phyloP scores from a whole-genome alignment of 1,140 invertebrate species.

The Eurosta solidaginis region DNA sequence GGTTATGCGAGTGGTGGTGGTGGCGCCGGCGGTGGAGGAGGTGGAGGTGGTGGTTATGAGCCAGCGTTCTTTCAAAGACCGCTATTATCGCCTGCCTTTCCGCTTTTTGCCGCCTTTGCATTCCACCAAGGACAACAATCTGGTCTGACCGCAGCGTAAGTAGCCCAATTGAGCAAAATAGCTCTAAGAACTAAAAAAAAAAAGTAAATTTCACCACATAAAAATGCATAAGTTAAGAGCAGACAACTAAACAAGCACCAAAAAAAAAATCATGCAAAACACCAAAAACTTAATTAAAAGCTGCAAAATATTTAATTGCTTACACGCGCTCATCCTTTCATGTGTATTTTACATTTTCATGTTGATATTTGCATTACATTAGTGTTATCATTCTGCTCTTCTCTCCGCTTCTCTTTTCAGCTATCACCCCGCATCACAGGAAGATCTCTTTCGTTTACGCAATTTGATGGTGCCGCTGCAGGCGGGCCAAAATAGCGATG shows the following conservation, averaged over 20 bases:
- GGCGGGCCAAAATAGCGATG: constrained; percentile 45
- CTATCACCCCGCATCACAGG: constrained; percentile 58
- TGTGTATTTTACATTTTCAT: neutral
- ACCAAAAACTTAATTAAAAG: constrained; percentile 32
- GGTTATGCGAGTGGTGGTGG: constrained; percentile 40
- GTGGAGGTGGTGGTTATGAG: constrained; percentile 47
- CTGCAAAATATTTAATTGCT: constrained; percentile 3
- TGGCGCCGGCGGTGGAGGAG: neutral
- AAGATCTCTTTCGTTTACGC: constrained; percentile 58
- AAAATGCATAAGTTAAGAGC: neutral
- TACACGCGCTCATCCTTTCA: neutral
- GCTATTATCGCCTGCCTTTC: constrained; percentile 56
- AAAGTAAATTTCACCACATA: neutral
- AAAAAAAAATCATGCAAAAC: neutral
- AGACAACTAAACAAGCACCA: neutral
- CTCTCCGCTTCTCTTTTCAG: constrained; percentile 33
- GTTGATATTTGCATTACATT: constrained; percentile 11
- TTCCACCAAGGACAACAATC: constrained; percentile 57
- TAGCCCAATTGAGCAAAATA: neutral
- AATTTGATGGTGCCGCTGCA: constrained; percentile 57
- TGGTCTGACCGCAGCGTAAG: constrained; percentile 34
- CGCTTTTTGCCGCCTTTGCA: constrained; percentile 56
- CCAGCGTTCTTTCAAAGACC: constrained; percentile 54
- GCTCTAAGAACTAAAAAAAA: neutral
- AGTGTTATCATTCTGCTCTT: neutral